Evolutionary conservation across 2,888 invertebrate genomes (phyloP), one percentile per base, ranked within the genome.

Genomic region (Beris chalybata): DNA sequence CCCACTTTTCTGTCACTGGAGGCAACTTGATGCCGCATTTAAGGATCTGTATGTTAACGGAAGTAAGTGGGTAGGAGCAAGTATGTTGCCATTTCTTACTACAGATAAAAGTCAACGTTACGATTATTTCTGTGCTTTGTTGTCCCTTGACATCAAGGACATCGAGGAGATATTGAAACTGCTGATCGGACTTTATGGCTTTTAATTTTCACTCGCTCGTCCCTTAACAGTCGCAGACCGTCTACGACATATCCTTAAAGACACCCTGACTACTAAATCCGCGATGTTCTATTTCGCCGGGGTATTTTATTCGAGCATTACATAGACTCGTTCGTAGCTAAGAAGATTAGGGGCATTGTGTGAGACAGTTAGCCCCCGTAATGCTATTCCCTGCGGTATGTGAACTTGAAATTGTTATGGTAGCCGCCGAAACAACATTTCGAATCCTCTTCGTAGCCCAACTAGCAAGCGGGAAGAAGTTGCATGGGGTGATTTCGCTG

Each of bases 351-450:
- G 54, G 48, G 50, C 30, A 65, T 55, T 58, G 67, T 61, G 59
- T 45, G 45, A 38, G 55, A 54, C 54, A 45, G 58, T 43, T 5
- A 15, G 29, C 29, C n/a, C 57, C 15, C 56, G 47, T 38, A 54
- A 50, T 52, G 54, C 52, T 22, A 45, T 50, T 53, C 43, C 53
- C 58, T 32, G 67, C 44, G 59, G 65, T 59, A 64, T 56, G 54
- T 59, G 67, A 67, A 67, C 67, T 65, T 67, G 61, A 65, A 65
- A 67, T 67, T 67, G 67, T 67, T 67, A 65, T 67, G 67, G 65
- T 65, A 67, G 65, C 61, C 67, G 65, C 59, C 59, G 50, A 64
- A 65, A 67, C 66, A 66, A 66, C 66, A 59, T 59, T 59, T 66
- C 52, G 58, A 58, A 44, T 59, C 47, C 54, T 59, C 53, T 30